Evolutionary conservation across 2,113 vertebrate genomes (phyloP).

Genomic region (Ia io): DNA sequence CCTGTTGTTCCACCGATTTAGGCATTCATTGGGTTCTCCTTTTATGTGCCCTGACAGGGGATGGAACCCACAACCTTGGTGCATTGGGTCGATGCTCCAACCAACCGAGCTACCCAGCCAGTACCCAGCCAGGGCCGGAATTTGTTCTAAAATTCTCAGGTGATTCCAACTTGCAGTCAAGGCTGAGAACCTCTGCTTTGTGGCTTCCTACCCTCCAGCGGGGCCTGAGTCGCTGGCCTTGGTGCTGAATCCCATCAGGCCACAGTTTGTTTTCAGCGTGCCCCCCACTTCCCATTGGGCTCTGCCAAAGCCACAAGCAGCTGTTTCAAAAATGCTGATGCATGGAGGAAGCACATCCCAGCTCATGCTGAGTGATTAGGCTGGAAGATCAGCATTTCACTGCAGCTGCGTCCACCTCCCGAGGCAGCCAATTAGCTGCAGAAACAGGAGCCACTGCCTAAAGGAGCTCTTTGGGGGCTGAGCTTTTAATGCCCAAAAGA

Average conservation of each 20-base stretch:
- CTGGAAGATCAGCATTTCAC: conserved; percentile 29
- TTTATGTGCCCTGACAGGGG: no score
- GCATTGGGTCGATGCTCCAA: no score
- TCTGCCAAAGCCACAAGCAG: not conserved
- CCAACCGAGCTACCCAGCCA: no score
- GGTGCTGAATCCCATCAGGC: not conserved
- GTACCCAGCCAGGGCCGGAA: not conserved
- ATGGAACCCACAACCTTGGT: no score
- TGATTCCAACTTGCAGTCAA: not conserved
- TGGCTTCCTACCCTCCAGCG: fast-evolving
- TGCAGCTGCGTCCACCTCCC: not conserved
- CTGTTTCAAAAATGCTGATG: conserved; percentile 28
- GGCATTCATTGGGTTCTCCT: no score
- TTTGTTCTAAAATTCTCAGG: not conserved
- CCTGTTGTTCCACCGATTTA: no score
- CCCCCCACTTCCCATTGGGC: not conserved
- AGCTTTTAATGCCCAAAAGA: conserved; percentile 37
- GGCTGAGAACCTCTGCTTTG: not conserved
- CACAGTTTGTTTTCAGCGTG: not conserved
- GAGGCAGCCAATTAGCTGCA: conserved; percentile 39
- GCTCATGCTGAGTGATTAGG: not conserved
- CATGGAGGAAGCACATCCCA: not conserved
- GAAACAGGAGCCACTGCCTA: not conserved
- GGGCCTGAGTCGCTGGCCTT: not conserved
- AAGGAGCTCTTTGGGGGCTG: not conserved